Base-by-base conservation (phyloP, 2,797 vertebrate genomes). In the Hoplostethus mediterraneus region DNA sequence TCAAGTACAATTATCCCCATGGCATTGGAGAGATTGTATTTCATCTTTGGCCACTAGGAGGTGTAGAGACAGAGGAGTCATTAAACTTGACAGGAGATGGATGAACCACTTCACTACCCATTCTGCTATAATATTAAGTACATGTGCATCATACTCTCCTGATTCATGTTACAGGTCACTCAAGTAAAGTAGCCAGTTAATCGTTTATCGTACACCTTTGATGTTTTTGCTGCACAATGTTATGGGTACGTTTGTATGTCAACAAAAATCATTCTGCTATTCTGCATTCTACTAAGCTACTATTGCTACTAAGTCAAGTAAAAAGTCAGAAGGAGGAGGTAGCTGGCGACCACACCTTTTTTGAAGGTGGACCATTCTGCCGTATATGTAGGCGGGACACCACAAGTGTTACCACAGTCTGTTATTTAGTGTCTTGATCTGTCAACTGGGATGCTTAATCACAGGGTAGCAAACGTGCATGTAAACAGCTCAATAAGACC, bases 131-230 rank as follows among this genome's bases (percentile, higher is more conserved):
- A 1, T 68, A 31, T 6, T 33, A 6, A 44, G 57, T 71, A 60
- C 40, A 64, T 64, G 51, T 60, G 55, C 14, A 14, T 71, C 68
- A 61, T 31, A 62, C 21, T 54, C 16, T 65, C 44, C 60, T 51
- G 31, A 55, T 68, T 71, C 56, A 25, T 13, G 7, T 64, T 12
- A 51, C 16, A n/a, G 6, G 33, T 33, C 5, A 33, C 33, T 33
- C 33, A 21, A 21, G 21, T 21, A 21, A 21, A 21, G 21, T 21
- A 21, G 21, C 21, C 21, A 21, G 21, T 21, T 21, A 21, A 21
- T 21, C 21, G 21, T 21, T 21, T 21, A 21, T 21, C 21, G 21
- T 21, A 21, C 21, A 21, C 21, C 21, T 21, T 21, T 21, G 21
- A 21, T 33, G 31, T 33, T 33, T 33, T 33, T 6, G 6, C 31